phyloP scores from a whole-genome alignment of 2,113 vertebrate genomes.

The Hucho hucho region DNA sequence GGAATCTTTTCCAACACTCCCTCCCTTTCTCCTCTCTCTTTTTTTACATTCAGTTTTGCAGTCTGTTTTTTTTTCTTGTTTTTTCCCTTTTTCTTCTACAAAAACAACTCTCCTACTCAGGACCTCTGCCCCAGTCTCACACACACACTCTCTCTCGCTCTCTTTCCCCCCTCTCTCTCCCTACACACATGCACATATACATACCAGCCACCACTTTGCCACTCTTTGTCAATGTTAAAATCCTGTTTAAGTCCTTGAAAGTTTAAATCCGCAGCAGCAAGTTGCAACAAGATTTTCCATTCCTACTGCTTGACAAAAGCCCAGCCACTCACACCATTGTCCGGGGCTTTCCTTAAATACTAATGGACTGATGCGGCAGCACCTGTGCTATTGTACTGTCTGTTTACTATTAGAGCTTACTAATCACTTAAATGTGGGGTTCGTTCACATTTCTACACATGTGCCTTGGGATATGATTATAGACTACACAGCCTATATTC shows the following conservation, averaged over 20 bases:
- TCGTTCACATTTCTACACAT: slow-evolving; percentile 11
- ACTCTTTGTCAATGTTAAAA: slow-evolving; percentile 38
- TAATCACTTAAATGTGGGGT: slow-evolving; percentile 24
- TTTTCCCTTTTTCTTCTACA: slow-evolving; percentile 13
- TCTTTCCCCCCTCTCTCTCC: background rate
- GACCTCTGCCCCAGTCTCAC: background rate
- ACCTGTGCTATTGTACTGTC: slow-evolving; percentile 15
- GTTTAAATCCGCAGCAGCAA: slow-evolving; percentile 50
- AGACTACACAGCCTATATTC: too few species aligned
- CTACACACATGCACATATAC: background rate
- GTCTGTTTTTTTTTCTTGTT: slow-evolving; percentile 15
- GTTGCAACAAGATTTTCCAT: slow-evolving; percentile 56
- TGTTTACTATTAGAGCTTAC: slow-evolving; percentile 23
- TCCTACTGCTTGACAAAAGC: slow-evolving; percentile 38
- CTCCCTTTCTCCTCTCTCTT: slow-evolving; percentile 31
- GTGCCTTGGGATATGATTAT: too few species aligned
- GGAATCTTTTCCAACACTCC: slow-evolving; percentile 57
- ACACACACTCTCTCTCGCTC: background rate
- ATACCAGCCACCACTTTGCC: slow-evolving; percentile 29
- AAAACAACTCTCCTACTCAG: slow-evolving; percentile 14
- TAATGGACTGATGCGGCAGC: slow-evolving; percentile 11
- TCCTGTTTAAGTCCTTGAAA: slow-evolving; percentile 44
- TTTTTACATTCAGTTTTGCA: background rate
- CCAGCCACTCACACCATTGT: slow-evolving; percentile 27
- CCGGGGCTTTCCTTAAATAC: background rate